These are phyloP conservation scores for Psittacula cyanocephala DNA, from an alignment of 2,113 vertebrate genomes.

Conservation along the genomic window DNA sequence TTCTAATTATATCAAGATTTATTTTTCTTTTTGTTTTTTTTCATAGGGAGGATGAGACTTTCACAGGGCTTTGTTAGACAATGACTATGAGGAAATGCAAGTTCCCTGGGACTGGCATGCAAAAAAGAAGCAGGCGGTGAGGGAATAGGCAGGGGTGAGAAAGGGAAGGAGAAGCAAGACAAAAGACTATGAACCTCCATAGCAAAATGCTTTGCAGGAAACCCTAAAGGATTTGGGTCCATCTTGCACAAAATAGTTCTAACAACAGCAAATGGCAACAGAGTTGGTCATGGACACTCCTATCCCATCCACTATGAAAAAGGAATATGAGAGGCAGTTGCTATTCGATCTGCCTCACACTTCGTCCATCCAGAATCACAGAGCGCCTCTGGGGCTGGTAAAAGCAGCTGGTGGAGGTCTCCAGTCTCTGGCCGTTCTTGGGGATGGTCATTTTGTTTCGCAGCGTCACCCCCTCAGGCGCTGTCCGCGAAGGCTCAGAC, in stretches of 20 bases:
- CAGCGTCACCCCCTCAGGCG: constrained; percentile 82
- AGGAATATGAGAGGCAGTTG: background rate
- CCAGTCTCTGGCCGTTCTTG: constrained; percentile 96
- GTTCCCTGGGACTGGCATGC: background rate
- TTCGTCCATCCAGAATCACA: constrained; percentile 94
- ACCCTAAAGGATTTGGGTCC: background rate
- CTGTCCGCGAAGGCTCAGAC: constrained; percentile 75
- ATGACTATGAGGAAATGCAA: constrained; percentile 17
- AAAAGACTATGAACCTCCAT: background rate
- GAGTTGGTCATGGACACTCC: constrained; percentile 13
- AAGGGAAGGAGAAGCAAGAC: constrained; percentile 32
- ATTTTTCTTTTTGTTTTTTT: background rate
- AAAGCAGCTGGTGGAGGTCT: constrained; percentile 98
- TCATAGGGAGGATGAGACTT: background rate
- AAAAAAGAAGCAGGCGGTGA: background rate
- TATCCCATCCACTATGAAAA: background rate
- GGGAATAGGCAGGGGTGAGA: background rate
- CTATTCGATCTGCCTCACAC: constrained; percentile 92
- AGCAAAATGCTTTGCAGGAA: constrained; percentile 42
- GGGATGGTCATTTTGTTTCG: constrained; percentile 97
- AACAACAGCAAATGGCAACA: constrained; percentile 34
- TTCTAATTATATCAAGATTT: background rate
- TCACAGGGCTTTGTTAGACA: constrained; percentile 43
- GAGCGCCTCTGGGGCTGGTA: constrained; percentile 97
- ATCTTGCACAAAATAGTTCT: constrained; percentile 36